These are phyloP conservation scores for Maccullochella peelii DNA, from an alignment of 2,113 vertebrate genomes.

Conservation along the genomic window DNA sequence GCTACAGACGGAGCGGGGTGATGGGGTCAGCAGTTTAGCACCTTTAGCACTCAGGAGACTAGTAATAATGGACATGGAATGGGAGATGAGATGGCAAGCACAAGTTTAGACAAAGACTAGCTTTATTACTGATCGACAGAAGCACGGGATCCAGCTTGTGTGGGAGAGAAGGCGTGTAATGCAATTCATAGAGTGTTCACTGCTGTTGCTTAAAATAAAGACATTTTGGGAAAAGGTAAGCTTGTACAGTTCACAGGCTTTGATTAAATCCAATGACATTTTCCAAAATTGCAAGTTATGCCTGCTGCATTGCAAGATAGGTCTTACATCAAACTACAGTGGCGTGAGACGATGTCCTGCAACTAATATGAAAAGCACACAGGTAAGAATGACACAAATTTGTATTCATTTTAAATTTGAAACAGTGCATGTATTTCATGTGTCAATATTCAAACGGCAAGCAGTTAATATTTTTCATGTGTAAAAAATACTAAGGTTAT, in stretches of 20 bases:
- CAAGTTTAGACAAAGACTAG: slow-evolving; percentile 21
- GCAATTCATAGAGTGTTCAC: neutral
- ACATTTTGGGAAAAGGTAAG: neutral
- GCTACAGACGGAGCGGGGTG: slow-evolving; percentile 55
- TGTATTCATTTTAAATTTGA: neutral
- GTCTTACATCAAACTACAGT: slow-evolving; percentile 13
- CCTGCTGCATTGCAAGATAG: slow-evolving; percentile 12
- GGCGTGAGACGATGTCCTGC: neutral
- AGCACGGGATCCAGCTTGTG: neutral
- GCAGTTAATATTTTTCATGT: neutral
- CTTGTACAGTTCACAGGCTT: neutral
- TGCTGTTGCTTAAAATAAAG: neutral
- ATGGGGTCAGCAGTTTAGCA: slow-evolving; percentile 67
- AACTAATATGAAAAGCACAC: neutral
- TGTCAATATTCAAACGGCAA: neutral
- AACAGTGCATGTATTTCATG: neutral
- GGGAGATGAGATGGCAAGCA: slow-evolving; percentile 41
- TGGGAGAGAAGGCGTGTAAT: neutral
- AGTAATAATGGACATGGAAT: slow-evolving; percentile 44
- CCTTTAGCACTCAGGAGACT: slow-evolving; percentile 30
- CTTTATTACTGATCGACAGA: slow-evolving; percentile 35
- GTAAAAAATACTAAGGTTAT: neutral
- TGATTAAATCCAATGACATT: slow-evolving; percentile 26
- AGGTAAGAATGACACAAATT: neutral
- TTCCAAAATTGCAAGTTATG: slow-evolving; percentile 13